These are phyloP conservation scores for Drosophila affinis DNA, from an alignment of 2,888 invertebrate genomes.

Conservation along the genomic window DNA sequence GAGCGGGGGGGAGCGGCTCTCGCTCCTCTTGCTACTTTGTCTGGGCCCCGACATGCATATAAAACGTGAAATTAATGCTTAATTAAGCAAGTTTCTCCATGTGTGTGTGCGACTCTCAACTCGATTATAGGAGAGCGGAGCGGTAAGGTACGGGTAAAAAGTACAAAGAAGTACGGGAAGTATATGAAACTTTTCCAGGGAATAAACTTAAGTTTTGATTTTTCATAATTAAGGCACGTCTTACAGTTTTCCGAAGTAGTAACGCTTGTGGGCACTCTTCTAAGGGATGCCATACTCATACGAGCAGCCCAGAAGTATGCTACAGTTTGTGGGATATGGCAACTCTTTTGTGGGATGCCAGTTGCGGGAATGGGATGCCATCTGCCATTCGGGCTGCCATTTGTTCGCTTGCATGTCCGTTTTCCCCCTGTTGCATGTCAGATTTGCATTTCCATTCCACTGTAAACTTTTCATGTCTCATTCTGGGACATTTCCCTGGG, in stretches of 20 bases:
- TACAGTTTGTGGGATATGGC: conserved; percentile 5
- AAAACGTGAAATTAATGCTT: conserved; percentile 74
- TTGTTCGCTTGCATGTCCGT: neutral
- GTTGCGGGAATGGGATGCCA: conserved; percentile 13
- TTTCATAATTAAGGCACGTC: conserved; percentile 59
- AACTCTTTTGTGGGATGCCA: conserved; percentile 22
- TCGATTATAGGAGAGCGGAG: conserved; percentile 41
- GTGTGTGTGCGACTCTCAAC: conserved; percentile 22
- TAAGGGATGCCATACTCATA: neutral
- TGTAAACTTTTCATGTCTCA: conserved; percentile 16
- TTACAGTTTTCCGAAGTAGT: neutral
- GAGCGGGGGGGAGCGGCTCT: neutral
- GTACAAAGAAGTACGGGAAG: conserved; percentile 17
- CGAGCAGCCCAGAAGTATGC: neutral
- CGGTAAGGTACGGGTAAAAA: neutral
- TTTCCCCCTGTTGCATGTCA: conserved; percentile 9
- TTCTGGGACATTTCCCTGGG: neutral
- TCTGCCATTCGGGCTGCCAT: neutral
- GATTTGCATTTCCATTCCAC: conserved; percentile 12
- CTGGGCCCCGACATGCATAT: conserved; percentile 61
- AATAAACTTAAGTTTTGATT: conserved; percentile 60
- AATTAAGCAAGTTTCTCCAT: conserved; percentile 61
- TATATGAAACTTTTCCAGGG: conserved; percentile 35
- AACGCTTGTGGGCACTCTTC: too few species aligned
- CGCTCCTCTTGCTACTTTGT: conserved; percentile 5